Evolutionary conservation across 2,888 invertebrate species (phyloP).

Genomic region (Tryphoninae sp.): DNA sequence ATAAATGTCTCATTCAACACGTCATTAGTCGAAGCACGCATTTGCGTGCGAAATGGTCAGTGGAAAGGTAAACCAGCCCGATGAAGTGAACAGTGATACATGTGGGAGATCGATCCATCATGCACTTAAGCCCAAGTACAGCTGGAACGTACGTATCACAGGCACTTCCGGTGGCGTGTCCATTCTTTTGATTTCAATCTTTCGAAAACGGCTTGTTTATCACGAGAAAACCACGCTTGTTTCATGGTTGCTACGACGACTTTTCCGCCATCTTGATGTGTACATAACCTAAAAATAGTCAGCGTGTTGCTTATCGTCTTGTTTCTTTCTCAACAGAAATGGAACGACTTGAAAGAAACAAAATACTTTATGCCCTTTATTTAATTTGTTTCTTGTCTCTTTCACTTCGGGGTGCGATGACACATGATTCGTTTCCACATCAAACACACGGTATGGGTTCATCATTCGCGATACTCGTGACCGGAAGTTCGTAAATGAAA

Average conservation of each 20-base stretch:
- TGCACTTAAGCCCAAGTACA: neutral
- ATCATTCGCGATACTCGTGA: constrained; percentile 51
- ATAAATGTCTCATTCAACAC: neutral
- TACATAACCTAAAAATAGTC: neutral
- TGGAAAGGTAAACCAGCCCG: constrained; percentile 33
- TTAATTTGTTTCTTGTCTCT: neutral
- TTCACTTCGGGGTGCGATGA: neutral
- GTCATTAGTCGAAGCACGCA: constrained; percentile 34
- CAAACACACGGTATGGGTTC: neutral
- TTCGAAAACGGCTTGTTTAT: constrained; percentile 46
- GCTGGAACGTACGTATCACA: neutral
- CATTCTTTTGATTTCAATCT: constrained; percentile 43
- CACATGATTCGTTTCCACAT: neutral
- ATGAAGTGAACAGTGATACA: constrained; percentile 56
- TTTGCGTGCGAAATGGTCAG: constrained; percentile 43
- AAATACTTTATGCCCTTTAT: neutral
- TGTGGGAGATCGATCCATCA: constrained; percentile 36
- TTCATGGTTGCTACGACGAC: constrained; percentile 7
- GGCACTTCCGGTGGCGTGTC: neutral
- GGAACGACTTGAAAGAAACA: neutral
- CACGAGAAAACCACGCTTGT: constrained; percentile 12
- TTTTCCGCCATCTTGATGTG: neutral
- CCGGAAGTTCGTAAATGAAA: constrained; percentile 63
- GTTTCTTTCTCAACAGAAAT: neutral
- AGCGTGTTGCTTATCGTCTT: too few species aligned